Evolutionary conservation across 2,888 invertebrate species (phyloP).

Genomic region (Gryllus longicercus): DNA sequence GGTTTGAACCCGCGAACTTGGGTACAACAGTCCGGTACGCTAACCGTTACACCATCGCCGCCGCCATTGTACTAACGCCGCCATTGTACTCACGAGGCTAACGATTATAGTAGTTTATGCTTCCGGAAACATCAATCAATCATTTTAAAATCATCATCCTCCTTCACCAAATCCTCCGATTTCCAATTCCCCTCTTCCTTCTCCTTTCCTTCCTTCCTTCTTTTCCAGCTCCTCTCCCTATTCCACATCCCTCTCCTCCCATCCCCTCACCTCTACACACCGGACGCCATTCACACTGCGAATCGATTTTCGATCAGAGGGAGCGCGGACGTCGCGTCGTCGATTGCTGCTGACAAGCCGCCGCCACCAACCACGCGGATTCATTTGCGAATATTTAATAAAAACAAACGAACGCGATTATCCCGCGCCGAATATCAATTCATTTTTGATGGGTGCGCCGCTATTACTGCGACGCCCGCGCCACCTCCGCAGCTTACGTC

Average conservation of each 20-base stretch:
- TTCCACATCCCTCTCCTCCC: not conserved
- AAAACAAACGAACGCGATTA: not conserved
- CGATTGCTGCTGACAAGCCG: not conserved
- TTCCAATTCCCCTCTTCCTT: too few species aligned
- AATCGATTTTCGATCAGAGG: not conserved
- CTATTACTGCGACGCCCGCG: too few species aligned
- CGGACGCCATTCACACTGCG: not conserved
- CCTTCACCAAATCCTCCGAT: too few species aligned
- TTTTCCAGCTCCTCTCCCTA: not conserved
- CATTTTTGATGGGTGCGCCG: not conserved
- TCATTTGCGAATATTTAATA: not conserved
- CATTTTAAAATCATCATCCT: too few species aligned
- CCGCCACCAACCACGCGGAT: not conserved
- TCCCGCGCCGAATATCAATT: not conserved
- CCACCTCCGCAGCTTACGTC: too few species aligned
- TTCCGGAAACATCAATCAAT: too few species aligned
- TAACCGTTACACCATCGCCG: too few species aligned
- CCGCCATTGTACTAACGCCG: too few species aligned
- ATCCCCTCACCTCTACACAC: not conserved
- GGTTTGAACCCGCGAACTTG: too few species aligned
- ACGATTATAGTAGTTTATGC: too few species aligned
- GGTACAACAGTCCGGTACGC: too few species aligned
- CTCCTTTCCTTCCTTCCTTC: not conserved
- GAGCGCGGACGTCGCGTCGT: not conserved
- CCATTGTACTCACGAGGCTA: too few species aligned